Evolutionary conservation across 1,140 invertebrate genomes (phyloP).

Genomic region (Sesamia nonagrioides): DNA sequence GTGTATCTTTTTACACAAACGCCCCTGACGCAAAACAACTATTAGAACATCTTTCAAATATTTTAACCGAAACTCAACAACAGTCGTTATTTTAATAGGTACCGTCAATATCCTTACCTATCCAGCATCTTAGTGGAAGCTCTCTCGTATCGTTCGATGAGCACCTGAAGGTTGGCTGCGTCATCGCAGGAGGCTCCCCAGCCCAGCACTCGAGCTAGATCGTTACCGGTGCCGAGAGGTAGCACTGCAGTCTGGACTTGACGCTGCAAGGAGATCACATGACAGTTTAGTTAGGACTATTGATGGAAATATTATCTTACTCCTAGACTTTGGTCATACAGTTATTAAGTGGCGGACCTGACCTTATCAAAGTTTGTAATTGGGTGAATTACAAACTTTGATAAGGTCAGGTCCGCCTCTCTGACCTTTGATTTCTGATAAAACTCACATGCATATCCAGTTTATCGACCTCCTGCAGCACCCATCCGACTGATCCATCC

Average conservation of each 20-base stretch:
- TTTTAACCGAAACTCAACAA: too few relatives aligned
- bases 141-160: constrained; percentile 97
- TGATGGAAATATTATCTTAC: not conserved
- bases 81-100: too few relatives aligned
- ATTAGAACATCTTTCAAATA: too few relatives aligned
- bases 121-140: constrained; percentile 98
- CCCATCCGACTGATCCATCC: constrained; percentile 98
- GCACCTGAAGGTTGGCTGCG: constrained; percentile 96
- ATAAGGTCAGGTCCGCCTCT: too few relatives aligned
- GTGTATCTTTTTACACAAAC: too few relatives aligned
- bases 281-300: not conserved
- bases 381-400: too few relatives aligned
- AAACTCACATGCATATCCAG: constrained; percentile 96
- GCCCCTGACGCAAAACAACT: too few relatives aligned
- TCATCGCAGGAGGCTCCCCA: constrained; percentile 98
- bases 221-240: constrained; percentile 98
- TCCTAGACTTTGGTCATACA: too few relatives aligned
- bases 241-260: constrained; percentile 97
- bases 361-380: too few relatives aligned
- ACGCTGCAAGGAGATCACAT: constrained; percentile 88
- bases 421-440: not conserved
- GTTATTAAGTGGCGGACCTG: too few relatives aligned
- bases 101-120: constrained; percentile 88
- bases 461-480: constrained; percentile 96
- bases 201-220: constrained; percentile 97